These are phyloP conservation scores for Mycetomoellerius zeteki DNA, from an alignment of 1,140 invertebrate species.

Conservation along the genomic window DNA sequence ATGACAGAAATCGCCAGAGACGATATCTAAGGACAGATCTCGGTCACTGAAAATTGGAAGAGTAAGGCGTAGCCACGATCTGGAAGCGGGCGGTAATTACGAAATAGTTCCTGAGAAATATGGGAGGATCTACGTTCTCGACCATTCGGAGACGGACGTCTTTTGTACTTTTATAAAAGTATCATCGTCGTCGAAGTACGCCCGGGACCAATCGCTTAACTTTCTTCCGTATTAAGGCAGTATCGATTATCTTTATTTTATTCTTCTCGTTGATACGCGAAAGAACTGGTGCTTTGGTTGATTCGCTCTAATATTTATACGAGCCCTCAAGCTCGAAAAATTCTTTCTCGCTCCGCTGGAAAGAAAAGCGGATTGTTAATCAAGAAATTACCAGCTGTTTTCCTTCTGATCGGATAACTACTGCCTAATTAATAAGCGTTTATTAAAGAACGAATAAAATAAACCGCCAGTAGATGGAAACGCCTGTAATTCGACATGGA, in stretches of 20 bases:
- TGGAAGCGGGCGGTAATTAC: constrained; percentile 12
- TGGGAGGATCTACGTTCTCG: constrained; percentile 19
- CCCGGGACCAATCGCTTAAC: constrained; percentile 58
- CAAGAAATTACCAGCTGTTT: constrained; percentile 3
- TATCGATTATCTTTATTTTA: constrained; percentile 48
- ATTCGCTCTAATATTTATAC: constrained; percentile 12
- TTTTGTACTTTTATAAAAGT: constrained; percentile 74
- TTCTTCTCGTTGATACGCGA: constrained; percentile 13
- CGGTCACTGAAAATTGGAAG: constrained; percentile 35
- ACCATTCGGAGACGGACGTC: constrained; percentile 38
- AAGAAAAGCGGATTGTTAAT: constrained; percentile 33
- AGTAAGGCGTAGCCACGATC: constrained; percentile 5
- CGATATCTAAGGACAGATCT: constrained; percentile 17
- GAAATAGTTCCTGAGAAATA: constrained; percentile 50
- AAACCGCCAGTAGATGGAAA: not conserved
- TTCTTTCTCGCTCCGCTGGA: not conserved
- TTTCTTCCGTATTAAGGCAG: constrained; percentile 20
- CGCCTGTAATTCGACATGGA: not conserved
- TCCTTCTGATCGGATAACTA: constrained; percentile 4
- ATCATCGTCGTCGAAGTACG: constrained; percentile 10
- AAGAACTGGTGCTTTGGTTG: constrained; percentile 61
- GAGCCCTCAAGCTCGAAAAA: not conserved
- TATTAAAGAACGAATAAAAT: not conserved
- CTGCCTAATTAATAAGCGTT: constrained; percentile 20
- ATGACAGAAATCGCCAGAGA: constrained; percentile 24